phyloP scores from a whole-genome alignment of 2,797 vertebrate species.

The Spatula versicolor region DNA sequence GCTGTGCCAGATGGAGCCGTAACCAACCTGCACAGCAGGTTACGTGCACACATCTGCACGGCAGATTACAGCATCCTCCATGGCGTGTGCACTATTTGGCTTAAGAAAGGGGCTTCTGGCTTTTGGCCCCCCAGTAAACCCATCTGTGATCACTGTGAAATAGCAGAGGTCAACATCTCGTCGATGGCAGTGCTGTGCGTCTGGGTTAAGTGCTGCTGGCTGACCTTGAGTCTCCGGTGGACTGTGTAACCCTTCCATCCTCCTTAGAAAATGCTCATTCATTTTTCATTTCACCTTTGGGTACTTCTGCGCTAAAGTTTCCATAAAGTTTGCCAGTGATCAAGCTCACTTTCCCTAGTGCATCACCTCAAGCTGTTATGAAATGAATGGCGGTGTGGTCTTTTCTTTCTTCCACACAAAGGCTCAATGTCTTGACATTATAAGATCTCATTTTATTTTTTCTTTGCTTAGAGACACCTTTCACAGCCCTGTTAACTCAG shows the following conservation, averaged over 20 bases:
- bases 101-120: neutral
- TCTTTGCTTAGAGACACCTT: neutral
- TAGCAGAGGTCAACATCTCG: neutral
- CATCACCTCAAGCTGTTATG: neutral
- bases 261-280: conserved; percentile 63
- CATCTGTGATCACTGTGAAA: neutral
- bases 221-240: neutral
- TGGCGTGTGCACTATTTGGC: fast-evolving
- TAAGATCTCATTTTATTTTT: neutral
- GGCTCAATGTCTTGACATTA: neutral
- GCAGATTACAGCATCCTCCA: neutral
- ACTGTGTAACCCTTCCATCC: neutral
- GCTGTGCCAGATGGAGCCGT: neutral
- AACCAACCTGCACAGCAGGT: neutral
- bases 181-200: neutral
- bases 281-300: conserved; percentile 76
- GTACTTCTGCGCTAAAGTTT: conserved; percentile 72
- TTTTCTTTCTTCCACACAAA: neutral
- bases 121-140: neutral
- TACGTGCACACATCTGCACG: neutral
- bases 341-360: conserved; percentile 36
- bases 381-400: neutral
- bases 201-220: neutral
- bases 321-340: conserved; percentile 70
- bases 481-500: neutral